Evolutionary conservation across 2,797 vertebrate genomes (phyloP).

Genomic region (Silurus lanzhouensis): DNA sequence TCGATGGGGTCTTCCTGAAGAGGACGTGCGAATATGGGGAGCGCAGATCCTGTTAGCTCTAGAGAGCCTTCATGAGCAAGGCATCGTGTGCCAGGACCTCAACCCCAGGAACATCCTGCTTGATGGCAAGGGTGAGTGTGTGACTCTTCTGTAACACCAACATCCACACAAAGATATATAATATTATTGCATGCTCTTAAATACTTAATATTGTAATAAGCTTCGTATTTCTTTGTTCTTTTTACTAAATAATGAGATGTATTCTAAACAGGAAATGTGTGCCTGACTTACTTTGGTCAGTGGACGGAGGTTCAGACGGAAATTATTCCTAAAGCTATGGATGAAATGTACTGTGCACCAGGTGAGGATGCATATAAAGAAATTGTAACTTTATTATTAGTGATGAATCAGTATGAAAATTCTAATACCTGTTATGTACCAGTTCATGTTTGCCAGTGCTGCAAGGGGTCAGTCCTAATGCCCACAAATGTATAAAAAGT

Average conservation of each 20-base stretch:
- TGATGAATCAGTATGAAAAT: not conserved
- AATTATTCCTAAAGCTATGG: conserved; percentile 79
- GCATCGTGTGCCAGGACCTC: conserved; percentile 90
- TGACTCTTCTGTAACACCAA: not conserved
- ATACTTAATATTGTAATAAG: not conserved
- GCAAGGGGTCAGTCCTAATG: not conserved
- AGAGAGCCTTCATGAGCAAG: conserved; percentile 93
- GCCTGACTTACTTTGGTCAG: conserved; percentile 94
- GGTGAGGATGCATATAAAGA: conserved; percentile 71
- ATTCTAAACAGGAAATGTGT: conserved; percentile 81
- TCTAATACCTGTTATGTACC: not conserved
- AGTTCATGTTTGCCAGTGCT: not conserved
- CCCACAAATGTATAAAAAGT: not conserved
- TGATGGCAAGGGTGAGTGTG: conserved; percentile 81
- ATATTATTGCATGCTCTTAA: not conserved
- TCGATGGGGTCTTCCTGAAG: conserved; percentile 81
- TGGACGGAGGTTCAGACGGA: conserved; percentile 95
- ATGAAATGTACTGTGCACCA: conserved; percentile 93
- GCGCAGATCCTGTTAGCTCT: conserved; percentile 90
- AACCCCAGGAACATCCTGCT: conserved; percentile 93
- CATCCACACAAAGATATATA: not conserved
- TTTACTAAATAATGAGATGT: conserved; percentile 30
- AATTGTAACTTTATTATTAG: not conserved
- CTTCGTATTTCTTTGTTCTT: not conserved
- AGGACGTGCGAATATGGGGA: conserved; percentile 86